A percentile compares a stretch with the other conserved stretches of the same genome.
These are phyloP conservation scores for Halcyon smyrnensis DNA, from an alignment of 2,797 vertebrate genomes.

Conservation along the genomic window DNA sequence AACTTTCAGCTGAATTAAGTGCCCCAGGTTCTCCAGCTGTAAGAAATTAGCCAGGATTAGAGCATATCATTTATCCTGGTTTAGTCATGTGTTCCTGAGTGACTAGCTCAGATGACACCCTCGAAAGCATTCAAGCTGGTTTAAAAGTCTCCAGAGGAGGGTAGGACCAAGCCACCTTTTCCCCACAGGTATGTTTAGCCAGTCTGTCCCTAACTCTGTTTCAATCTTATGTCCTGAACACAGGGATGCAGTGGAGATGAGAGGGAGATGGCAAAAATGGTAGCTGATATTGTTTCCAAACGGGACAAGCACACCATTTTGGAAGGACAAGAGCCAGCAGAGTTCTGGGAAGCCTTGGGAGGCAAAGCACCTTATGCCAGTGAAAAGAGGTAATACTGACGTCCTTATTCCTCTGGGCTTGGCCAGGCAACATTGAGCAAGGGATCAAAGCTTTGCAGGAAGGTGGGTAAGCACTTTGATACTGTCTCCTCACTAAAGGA, in stretches of 20 bases:
- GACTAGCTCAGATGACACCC: neutral
- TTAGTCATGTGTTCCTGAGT: neutral
- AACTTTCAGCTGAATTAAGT: neutral
- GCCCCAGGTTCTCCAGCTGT: neutral
- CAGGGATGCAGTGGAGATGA: slow-evolving; percentile 94
- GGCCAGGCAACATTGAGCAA: neutral
- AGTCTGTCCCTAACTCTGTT: neutral
- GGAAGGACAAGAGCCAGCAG: slow-evolving; percentile 90
- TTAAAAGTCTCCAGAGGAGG: neutral
- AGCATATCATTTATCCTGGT: neutral
- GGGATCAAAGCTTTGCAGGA: neutral
- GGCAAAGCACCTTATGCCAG: slow-evolving; percentile 89
- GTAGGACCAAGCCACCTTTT: neutral
- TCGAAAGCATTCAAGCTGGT: neutral
- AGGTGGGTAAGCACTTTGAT: neutral
- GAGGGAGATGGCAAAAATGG: slow-evolving; percentile 86
- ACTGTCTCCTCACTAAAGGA: neutral
- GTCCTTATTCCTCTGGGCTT: neutral
- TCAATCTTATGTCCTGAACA: neutral
- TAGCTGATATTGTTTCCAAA: slow-evolving; percentile 85
- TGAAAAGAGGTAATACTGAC: slow-evolving; percentile 84
- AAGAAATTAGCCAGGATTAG: neutral
- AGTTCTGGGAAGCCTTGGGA: slow-evolving; percentile 91
- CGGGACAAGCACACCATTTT: slow-evolving; percentile 88
- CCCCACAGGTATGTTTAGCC: neutral